These are phyloP conservation scores for Carassius auratus DNA, from an alignment of 2,113 vertebrate species.

Conservation along the genomic window DNA sequence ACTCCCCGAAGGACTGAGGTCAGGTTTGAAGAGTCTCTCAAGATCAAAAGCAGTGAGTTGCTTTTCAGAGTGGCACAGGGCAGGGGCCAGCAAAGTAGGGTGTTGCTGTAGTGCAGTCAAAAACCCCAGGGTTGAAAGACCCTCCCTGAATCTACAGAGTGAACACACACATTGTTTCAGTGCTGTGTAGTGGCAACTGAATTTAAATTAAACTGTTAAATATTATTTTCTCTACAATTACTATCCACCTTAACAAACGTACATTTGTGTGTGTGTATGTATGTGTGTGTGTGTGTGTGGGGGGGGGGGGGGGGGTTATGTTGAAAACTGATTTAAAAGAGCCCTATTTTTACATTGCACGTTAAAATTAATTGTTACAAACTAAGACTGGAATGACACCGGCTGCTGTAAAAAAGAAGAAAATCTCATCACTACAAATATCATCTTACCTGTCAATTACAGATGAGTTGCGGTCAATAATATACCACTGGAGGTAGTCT, in stretches of 20 bases:
- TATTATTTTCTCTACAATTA: conserved; percentile 22
- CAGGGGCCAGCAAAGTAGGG: too few species aligned
- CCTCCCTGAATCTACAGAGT: background rate
- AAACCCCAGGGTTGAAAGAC: too few species aligned
- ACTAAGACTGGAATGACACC: conserved; percentile 9
- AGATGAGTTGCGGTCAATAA: conserved; percentile 44
- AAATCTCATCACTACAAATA: conserved; percentile 14
- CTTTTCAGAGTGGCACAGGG: too few species aligned
- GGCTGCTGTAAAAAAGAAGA: background rate
- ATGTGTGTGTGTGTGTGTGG: too few species aligned
- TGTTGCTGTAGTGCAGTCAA: too few species aligned
- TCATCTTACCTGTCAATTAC: conserved; percentile 42
- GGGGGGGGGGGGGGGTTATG: background rate
- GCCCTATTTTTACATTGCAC: background rate
- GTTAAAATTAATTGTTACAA: conserved; percentile 7
- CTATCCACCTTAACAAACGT: conserved; percentile 4
- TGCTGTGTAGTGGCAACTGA: background rate
- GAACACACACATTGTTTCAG: conserved; percentile 34
- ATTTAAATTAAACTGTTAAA: background rate
- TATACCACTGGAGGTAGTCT: conserved; percentile 44
- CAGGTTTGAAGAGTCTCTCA: too few species aligned
- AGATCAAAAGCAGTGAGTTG: too few species aligned
- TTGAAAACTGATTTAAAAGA: conserved; percentile 10
- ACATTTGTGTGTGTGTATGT: background rate
- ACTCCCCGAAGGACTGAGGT: background rate